Base-by-base conservation (phyloP, 2,797 vertebrate genomes). In the Triplophysa yarkandensis region DNA sequence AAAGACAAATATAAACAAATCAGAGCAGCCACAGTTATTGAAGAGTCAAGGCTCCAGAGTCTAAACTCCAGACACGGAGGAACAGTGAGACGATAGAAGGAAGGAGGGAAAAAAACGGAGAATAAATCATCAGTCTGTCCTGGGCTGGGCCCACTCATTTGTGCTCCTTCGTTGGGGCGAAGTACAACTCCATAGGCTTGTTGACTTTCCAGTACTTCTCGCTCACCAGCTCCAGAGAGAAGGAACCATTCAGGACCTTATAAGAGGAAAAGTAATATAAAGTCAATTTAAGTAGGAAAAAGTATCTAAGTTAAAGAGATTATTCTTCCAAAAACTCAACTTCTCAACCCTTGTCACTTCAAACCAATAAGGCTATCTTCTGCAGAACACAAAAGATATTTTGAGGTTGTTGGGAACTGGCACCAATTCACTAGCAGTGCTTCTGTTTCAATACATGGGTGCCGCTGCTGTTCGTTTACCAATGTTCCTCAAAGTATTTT, bases 141-240 rank as follows among this genome's bases (percentile, higher is more conserved):
- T 41, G 27, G 34, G 58, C 28, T n/a, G 19, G 43, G 81, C 89
- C 78, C 55, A 48, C 86, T 88, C 92, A 98, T 94, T 99, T 98
- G 91, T 98, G 98, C 88, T 99, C 96, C 91, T 98, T 98, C 28
- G 98, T 98, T 0, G 97, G 97, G 52, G 97, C 96, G 61, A 99
- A 99, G 89, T 98, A 99, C 71, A 99, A 94, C 93, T 99, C 96
- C 97, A 99, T 99, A 80, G 97, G 98, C 84, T 98, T 99, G 91
- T 98, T 99, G 86, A 99, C 96, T 87, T 99, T 99, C 98, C 97
- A 99, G 87, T 99, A 99, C 86, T 99, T 99, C 91, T 99, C 97
- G 73, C 96, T 99, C 90, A 99, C 97, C 83, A 98, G 91, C 87
- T 99, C 98, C 89, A 99, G 87, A 74, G 98, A 99, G 85, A 99